Base-by-base conservation (phyloP, 2,797 vertebrate species). In the Fistularia tabacaria region DNA sequence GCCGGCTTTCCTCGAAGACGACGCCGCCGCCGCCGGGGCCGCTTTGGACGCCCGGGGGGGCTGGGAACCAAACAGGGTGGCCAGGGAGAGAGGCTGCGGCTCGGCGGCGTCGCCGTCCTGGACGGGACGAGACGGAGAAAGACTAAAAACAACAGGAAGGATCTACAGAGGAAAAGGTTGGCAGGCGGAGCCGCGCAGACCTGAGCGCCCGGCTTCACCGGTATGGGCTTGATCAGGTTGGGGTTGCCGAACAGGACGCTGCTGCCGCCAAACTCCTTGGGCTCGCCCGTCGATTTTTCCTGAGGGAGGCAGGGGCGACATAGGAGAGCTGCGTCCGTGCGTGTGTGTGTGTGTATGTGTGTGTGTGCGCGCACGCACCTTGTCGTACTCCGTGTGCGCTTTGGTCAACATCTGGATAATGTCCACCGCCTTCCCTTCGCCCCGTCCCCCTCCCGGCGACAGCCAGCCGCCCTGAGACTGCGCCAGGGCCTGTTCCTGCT, bases 171-270 rank as follows among this genome's bases (percentile, higher is more conserved):
- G 13, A 9, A 14, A 15, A 36, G 15, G 36, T 36, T 40, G 4
- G 0, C 3, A 6, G 42, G 15, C 14, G 8, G 1, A 42, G 40
- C 46, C 37, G n/a, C n/a, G n/a, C 86, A 82, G 78, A 84, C 79
- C 80, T 90, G 88, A 78, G 85, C 13, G 71, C 84, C 88, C 0
- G 93, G 93, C 76, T 98, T 98, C 69, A 98, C 92, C 6, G 96
- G 95, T 60, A 98, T 96, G 3, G 96, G 96, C 73, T 98, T 98
- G 83, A 98, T 95, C 49, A 98, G 87, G 85, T 96, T 93, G 54
- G 95, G 94, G 80, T 95, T 98, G 84, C 85, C 91, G 53, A 85
- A 89, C 53, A 98, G 91, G 62, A 92, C 89, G 49, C 92, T 94
- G 36, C 92, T 94, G 55, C 92, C 93, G 54, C 91, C 92, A 40